Evolutionary conservation across 2,888 invertebrate genomes (phyloP).

Genomic region (Lepidocyrtoides sp.): DNA sequence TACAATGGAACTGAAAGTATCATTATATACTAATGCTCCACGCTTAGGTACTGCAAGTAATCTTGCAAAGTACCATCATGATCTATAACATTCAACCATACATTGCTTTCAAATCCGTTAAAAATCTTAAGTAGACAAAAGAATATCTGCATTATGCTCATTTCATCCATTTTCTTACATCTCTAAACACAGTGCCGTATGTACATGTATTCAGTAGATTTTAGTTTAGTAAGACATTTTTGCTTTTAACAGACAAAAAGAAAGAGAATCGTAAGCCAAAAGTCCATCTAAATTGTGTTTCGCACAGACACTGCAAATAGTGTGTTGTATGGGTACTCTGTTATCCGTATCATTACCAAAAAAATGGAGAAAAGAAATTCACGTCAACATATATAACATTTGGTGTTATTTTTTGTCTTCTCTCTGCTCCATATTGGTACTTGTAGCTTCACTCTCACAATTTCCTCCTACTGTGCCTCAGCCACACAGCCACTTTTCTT

Average conservation of each 20-base stretch:
- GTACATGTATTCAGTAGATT: no score
- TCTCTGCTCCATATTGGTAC: conserved; percentile 10
- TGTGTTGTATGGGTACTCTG: background rate
- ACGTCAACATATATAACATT: conserved; percentile 35
- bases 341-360: background rate
- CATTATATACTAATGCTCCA: no score
- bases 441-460: conserved; percentile 13
- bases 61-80: conserved; percentile 24
- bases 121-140: conserved; percentile 62
- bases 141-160: conserved; percentile 72
- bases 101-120: conserved; percentile 63
- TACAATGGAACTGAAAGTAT: no score
- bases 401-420: conserved; percentile 4
- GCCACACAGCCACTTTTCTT: background rate
- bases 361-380: conserved; percentile 4
- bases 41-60: background rate
- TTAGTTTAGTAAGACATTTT: background rate
- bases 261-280: conserved; percentile 25
- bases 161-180: background rate
- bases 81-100: conserved; percentile 4
- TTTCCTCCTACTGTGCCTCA: background rate
- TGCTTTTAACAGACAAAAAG: conserved; percentile 9
- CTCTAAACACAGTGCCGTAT: no score
- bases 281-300: conserved; percentile 32
- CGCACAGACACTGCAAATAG: background rate